A percentile compares a stretch with the other conserved stretches of the same genome.
These are phyloP conservation scores for Cheilosia vulpina DNA, from an alignment of 2,888 invertebrate genomes.

Conservation along the genomic window DNA sequence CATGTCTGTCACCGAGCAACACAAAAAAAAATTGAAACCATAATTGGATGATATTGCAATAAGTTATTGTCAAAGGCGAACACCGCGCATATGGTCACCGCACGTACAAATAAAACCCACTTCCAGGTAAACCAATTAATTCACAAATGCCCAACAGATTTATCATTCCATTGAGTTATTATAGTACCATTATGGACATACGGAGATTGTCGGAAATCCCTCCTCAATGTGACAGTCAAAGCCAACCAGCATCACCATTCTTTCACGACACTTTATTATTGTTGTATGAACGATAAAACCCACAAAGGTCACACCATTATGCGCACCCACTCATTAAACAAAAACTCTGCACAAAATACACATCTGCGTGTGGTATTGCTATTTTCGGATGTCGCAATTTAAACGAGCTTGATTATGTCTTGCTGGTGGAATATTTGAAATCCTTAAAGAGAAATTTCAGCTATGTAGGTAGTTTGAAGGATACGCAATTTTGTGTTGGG, in stretches of 20 bases:
- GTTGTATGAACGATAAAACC: constrained; percentile 19
- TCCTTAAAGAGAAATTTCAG: constrained; percentile 13
- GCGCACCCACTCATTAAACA: constrained; percentile 22
- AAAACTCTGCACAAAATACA: constrained; percentile 10
- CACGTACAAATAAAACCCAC: neutral
- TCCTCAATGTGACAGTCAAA: constrained; percentile 1
- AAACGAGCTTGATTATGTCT: neutral
- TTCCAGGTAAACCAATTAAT: neutral
- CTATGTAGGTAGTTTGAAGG: neutral
- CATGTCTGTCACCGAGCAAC: neutral
- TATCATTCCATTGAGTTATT: constrained; percentile 28
- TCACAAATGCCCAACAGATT: constrained; percentile 5
- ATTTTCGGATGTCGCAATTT: constrained; percentile 21
- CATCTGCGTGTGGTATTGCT: neutral
- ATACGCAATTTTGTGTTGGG: neutral
- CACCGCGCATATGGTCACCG: neutral
- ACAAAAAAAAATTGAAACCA: too few species aligned
- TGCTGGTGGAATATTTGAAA: neutral
- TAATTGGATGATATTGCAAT: neutral
- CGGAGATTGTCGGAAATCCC: neutral
- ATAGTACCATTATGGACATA: constrained; percentile 30
- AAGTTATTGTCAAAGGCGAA: neutral
- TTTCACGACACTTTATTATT: neutral
- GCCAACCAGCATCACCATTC: neutral
- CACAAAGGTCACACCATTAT: constrained; percentile 34